Percentiles rank a stretch among this genome's conserved stretches.
These are phyloP conservation scores for Nematostella vectensis DNA, from an alignment of 92 coral and sea anemone genomes.

Conservation along the genomic window DNA sequence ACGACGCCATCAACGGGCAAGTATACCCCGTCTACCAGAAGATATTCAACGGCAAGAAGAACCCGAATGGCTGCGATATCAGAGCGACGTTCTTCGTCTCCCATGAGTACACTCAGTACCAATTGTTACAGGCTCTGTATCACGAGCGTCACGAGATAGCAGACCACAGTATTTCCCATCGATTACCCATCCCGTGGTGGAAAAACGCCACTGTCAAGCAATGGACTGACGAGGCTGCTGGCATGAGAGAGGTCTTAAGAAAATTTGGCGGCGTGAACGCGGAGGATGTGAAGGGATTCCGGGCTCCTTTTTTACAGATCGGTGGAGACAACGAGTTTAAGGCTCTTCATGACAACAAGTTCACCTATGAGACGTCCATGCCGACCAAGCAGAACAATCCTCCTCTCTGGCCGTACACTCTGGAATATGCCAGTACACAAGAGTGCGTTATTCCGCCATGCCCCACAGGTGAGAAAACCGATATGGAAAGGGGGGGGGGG, in stretches of 20 bases:
- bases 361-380: constrained; percentile 86
- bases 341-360: constrained; percentile 69
- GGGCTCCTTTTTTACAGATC: constrained; percentile 76
- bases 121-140: constrained; percentile 55
- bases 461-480: constrained; percentile 81
- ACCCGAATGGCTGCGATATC: constrained; percentile 78
- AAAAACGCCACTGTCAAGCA: constrained; percentile 59
- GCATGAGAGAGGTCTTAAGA: constrained; percentile 59
- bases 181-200: constrained; percentile 76
- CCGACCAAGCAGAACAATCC: constrained; percentile 41
- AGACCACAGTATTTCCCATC: constrained; percentile 84
- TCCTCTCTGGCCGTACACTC: constrained; percentile 92
- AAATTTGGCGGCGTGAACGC: constrained; percentile 63
- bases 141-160: constrained; percentile 84
- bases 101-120: constrained; percentile 81
- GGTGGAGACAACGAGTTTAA: constrained; percentile 85
- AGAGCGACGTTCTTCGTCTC: constrained; percentile 82
- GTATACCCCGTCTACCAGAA: constrained; percentile 35
- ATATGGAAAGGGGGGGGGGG: no score
- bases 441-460: constrained; percentile 87
- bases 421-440: constrained; percentile 64
- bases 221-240: constrained; percentile 72
- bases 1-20: constrained; percentile 69
- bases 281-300: constrained; percentile 80
- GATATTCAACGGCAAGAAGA: constrained; percentile 48